Evolutionary conservation across 2,888 invertebrate genomes (phyloP).

Genomic region (Chromoteleia sp.): DNA sequence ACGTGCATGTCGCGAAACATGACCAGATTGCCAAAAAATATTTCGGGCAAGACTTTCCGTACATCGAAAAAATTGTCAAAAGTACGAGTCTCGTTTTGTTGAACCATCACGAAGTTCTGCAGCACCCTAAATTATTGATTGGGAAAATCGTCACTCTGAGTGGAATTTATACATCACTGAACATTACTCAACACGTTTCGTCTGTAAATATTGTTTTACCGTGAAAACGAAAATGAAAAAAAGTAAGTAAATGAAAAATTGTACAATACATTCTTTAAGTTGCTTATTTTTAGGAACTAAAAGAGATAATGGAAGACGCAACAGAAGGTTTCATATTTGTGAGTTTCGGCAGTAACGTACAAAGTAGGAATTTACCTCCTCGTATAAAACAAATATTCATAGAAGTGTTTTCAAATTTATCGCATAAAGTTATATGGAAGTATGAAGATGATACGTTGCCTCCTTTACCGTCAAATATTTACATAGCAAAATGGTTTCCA

Average conservation of each 20-base stretch:
- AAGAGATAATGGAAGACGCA: slow-evolving; percentile 69
- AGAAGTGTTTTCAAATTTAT: slow-evolving; percentile 70
- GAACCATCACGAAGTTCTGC: slow-evolving; percentile 57
- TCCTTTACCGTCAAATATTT: slow-evolving; percentile 68
- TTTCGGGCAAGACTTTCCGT: slow-evolving; percentile 69
- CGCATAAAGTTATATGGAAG: slow-evolving; percentile 74
- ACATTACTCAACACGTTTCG: slow-evolving; percentile 40
- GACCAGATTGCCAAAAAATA: slow-evolving; percentile 60
- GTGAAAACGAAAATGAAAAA: too few relatives aligned
- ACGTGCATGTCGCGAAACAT: slow-evolving; percentile 21
- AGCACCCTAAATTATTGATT: slow-evolving; percentile 49
- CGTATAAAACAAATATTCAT: slow-evolving; percentile 51
- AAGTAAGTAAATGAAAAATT: too few relatives aligned
- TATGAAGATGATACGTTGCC: slow-evolving; percentile 59
- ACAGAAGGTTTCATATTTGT: slow-evolving; percentile 74
- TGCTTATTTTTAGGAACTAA: slow-evolving; percentile 72
- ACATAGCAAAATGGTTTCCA: slow-evolving; percentile 72
- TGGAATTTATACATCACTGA: slow-evolving; percentile 56
- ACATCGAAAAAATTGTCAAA: slow-evolving; percentile 61
- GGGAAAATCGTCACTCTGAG: slow-evolving; percentile 70
- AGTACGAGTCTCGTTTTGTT: slow-evolving; percentile 71
- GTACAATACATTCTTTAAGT: too few relatives aligned
- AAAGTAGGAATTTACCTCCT: slow-evolving; percentile 16
- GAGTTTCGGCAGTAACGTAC: slow-evolving; percentile 72
- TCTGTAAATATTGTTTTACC: slow-evolving; percentile 42